Conservation (phyloP, 2,888 invertebrate species). For the Catocala sponsa region DNA sequence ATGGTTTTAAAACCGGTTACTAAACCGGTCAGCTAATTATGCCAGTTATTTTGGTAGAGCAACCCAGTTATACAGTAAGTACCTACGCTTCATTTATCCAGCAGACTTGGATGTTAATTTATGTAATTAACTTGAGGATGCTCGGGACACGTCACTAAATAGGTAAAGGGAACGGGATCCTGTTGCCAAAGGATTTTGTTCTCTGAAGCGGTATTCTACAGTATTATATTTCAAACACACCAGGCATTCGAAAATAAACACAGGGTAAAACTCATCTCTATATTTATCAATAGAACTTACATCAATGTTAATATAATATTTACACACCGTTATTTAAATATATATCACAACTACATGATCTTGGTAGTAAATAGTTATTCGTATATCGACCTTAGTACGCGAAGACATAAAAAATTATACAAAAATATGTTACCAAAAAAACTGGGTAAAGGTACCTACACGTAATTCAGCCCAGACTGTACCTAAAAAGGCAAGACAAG, state of each 20-base stretch:
- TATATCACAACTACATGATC: constrained; percentile 90
- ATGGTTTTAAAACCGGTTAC: too few relatives aligned
- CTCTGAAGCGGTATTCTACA: constrained; percentile 23
- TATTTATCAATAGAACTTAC: constrained; percentile 41
- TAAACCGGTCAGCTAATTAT: constrained; percentile 57
- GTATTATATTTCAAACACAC: constrained; percentile 45
- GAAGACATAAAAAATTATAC: constrained; percentile 88
- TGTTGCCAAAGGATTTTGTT: constrained; percentile 32
- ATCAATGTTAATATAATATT: constrained; percentile 35
- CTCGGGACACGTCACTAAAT: constrained; percentile 23
- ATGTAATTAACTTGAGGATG: constrained; percentile 28
- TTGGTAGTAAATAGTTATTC: constrained; percentile 91
- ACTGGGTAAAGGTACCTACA: constrained; percentile 82
- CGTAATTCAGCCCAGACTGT: constrained; percentile 77
- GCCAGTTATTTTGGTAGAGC: constrained; percentile 69
- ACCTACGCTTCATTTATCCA: constrained; percentile 25
- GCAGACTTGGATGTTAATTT: constrained; percentile 26
- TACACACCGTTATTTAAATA: constrained; percentile 75
- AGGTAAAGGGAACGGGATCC: constrained; percentile 29
- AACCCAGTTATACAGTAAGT: constrained; percentile 58
- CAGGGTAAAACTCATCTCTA: constrained; percentile 48
- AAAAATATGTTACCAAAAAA: constrained; percentile 72
- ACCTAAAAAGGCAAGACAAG: constrained; percentile 83
- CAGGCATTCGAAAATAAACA: constrained; percentile 50
- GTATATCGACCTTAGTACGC: constrained; percentile 89